These are phyloP conservation scores for Pseudorhombus dupliciocellatus DNA, from an alignment of 2,113 vertebrate genomes.

Conservation along the genomic window DNA sequence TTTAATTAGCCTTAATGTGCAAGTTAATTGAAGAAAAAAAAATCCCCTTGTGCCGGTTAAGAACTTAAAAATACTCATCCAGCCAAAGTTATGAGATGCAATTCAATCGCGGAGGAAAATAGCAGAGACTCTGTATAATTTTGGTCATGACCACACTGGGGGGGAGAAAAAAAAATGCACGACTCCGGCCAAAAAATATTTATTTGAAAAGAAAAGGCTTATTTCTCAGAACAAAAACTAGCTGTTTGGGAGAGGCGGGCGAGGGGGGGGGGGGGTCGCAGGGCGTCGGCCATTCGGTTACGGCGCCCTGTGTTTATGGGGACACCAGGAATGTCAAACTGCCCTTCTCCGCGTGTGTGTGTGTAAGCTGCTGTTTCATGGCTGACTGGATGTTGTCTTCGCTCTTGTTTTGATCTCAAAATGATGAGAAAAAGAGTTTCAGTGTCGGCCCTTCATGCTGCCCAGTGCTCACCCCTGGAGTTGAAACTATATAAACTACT, in stretches of 20 bases:
- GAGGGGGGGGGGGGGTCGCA: conserved; percentile 68
- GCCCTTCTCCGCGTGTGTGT: conserved; percentile 35
- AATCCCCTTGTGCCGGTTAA: conserved; percentile 64
- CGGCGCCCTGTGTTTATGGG: conserved; percentile 69
- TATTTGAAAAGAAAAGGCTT: conserved; percentile 80
- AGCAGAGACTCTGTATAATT: conserved; percentile 82
- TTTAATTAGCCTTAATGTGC: conserved; percentile 77
- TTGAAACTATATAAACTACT: too few relatives aligned
- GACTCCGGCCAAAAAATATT: conserved; percentile 84
- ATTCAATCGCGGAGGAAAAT: conserved; percentile 81
- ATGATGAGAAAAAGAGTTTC: conserved; percentile 17
- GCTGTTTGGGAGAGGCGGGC: conserved; percentile 77
- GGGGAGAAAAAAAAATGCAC: conserved; percentile 82
- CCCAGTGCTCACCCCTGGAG: too few relatives aligned
- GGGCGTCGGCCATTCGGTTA: conserved; percentile 66
- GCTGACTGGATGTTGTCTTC: conserved; percentile 49
- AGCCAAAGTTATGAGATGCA: conserved; percentile 78
- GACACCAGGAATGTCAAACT: conserved; percentile 69
- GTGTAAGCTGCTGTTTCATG: conserved; percentile 44
- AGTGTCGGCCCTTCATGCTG: background rate
- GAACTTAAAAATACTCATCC: conserved; percentile 63
- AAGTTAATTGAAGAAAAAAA: conserved; percentile 79
- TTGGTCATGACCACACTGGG: conserved; percentile 80
- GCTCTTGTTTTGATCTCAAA: conserved; percentile 48
- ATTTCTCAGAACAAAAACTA: conserved; percentile 81